These are phyloP conservation scores for Erpobdella octoculata DNA, from an alignment of 2,888 invertebrate species.

Conservation along the genomic window DNA sequence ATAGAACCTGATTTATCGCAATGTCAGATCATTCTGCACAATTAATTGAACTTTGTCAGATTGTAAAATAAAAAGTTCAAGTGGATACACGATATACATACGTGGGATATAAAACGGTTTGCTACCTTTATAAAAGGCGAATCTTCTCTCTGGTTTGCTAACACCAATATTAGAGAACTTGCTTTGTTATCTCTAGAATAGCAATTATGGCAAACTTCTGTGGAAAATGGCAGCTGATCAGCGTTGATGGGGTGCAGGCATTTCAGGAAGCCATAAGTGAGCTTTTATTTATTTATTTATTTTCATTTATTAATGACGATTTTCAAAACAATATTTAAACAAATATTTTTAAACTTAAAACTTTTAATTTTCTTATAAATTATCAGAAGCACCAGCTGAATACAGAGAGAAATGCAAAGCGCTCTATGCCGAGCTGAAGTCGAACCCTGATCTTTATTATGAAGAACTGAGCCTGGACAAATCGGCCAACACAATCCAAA, in stretches of 20 bases:
- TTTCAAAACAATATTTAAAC: not conserved
- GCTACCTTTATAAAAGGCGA: no score
- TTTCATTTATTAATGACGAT: no score
- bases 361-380: not conserved
- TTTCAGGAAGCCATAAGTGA: constrained; percentile 9
- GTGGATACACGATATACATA: no score
- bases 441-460: constrained; percentile 11
- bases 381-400: constrained; percentile 13
- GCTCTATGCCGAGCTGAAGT: constrained; percentile 13
- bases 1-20: no score
- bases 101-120: no score
- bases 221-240: constrained; percentile 2
- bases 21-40: no score
- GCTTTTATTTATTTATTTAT: not conserved
- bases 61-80: no score
- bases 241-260: not conserved
- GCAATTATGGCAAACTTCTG: not conserved
- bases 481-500: not conserved
- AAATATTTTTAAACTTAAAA: not conserved
- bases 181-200: no score
- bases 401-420: constrained; percentile 14
- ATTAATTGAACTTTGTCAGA: no score
- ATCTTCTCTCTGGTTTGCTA: no score
- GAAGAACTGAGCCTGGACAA: constrained; percentile 18
- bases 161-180: no score